These are phyloP conservation scores for Ochropleura leucogaster DNA, from an alignment of 2,888 invertebrate species.

Conservation along the genomic window DNA sequence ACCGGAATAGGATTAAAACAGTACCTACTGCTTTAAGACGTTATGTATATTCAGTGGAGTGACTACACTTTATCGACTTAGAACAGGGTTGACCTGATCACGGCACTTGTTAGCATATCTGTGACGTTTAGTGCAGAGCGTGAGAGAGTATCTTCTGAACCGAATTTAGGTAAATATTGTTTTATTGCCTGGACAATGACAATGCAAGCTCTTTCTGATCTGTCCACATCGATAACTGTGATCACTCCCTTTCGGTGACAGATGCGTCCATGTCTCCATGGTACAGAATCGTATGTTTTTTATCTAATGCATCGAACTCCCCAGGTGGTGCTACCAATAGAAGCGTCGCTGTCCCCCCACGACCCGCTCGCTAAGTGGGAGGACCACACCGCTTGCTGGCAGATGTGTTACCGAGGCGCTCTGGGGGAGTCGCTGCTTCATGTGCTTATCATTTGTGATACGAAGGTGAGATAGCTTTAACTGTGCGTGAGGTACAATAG, in stretches of 20 bases:
- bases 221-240: too few species aligned
- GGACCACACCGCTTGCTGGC: slow-evolving; percentile 99
- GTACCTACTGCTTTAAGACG: too few species aligned
- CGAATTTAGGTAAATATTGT: neutral
- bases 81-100: neutral
- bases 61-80: neutral
- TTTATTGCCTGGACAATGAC: neutral
- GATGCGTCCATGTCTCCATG: too few species aligned
- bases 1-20: too few species aligned
- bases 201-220: too few species aligned
- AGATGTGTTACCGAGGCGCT: slow-evolving; percentile 98
- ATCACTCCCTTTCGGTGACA: too few species aligned
- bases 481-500: neutral
- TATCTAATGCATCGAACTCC: neutral
- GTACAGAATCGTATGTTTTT: neutral
- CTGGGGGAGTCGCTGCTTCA: slow-evolving; percentile 98
- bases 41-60: neutral
- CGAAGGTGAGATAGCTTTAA: slow-evolving; percentile 90
- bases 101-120: neutral
- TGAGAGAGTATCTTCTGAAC: neutral
- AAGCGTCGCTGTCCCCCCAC: slow-evolving; percentile 95
- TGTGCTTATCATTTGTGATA: slow-evolving; percentile 98
- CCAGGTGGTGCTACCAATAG: slow-evolving; percentile 95
- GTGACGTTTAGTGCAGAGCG: neutral
- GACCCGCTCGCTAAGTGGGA: slow-evolving; percentile 97